These are phyloP conservation scores for Coracopsis vasa DNA, from an alignment of 2,113 vertebrate species.

Conservation along the genomic window DNA sequence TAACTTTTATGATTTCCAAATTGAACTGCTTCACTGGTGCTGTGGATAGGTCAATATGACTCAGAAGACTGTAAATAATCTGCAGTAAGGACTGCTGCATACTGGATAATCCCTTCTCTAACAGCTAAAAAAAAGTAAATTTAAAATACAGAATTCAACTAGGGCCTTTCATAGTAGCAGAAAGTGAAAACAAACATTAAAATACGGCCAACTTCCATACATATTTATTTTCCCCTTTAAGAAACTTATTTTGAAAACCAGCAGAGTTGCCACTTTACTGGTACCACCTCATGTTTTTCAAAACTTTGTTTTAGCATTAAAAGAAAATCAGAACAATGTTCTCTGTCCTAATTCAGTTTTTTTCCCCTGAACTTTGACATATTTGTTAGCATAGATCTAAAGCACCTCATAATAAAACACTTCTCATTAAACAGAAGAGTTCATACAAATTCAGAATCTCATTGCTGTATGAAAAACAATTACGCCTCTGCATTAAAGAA, in stretches of 20 bases:
- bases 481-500: neutral
- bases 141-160: neutral
- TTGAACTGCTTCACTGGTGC: slow-evolving; percentile 97
- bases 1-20: slow-evolving; percentile 97
- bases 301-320: neutral
- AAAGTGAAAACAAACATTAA: neutral
- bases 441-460: neutral
- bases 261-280: neutral
- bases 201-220: neutral
- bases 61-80: slow-evolving; percentile 95
- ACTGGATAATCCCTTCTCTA: slow-evolving; percentile 94
- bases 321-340: neutral
- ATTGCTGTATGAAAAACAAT: neutral
- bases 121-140: slow-evolving; percentile 72
- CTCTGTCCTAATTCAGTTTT: neutral
- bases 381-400: neutral
- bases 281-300: neutral
- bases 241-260: neutral
- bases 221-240: neutral
- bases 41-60: slow-evolving; percentile 92
- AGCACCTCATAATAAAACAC: neutral
- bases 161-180: neutral
- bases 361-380: neutral
- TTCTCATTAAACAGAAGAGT: neutral
- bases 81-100: slow-evolving; percentile 97